Percentiles rank a stretch among this genome's conserved stretches.
phyloP scores from a whole-genome alignment of 2,113 vertebrate genomes.

The Empidonax traillii region DNA sequence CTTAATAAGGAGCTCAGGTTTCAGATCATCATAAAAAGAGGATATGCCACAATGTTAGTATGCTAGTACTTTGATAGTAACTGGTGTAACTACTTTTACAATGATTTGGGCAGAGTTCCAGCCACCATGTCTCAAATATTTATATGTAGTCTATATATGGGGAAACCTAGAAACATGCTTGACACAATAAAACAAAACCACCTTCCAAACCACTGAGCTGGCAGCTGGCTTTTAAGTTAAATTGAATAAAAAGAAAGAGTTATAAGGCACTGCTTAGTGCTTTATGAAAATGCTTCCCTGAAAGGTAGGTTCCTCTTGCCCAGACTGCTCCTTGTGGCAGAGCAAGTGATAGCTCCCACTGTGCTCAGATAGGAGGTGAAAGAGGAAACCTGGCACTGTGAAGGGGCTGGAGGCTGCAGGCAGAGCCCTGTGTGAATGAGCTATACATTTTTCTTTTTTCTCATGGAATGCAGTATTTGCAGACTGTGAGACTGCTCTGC shows the following conservation, averaged over 20 bases:
- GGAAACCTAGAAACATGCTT: fast-evolving
- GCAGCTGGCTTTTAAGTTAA: background rate
- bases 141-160: background rate
- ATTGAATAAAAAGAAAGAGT: background rate
- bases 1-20: background rate
- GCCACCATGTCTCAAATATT: fast-evolving
- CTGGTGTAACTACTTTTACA: background rate
- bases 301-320: background rate
- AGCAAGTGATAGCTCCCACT: background rate
- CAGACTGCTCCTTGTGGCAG: background rate
- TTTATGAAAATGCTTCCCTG: background rate
- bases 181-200: background rate
- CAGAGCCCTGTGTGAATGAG: background rate
- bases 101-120: background rate
- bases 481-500: background rate
- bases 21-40: background rate
- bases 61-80: background rate
- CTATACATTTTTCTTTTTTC: background rate
- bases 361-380: fast-evolving
- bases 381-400: background rate
- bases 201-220: background rate
- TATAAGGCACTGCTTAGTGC: background rate
- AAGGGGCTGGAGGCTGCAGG: background rate
- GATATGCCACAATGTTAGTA: background rate
- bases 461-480: background rate